Percentiles rank a stretch among this genome's conserved stretches.
Conservation (phyloP, 2,797 vertebrate genomes). For the Phataginus tricuspis region DNA sequence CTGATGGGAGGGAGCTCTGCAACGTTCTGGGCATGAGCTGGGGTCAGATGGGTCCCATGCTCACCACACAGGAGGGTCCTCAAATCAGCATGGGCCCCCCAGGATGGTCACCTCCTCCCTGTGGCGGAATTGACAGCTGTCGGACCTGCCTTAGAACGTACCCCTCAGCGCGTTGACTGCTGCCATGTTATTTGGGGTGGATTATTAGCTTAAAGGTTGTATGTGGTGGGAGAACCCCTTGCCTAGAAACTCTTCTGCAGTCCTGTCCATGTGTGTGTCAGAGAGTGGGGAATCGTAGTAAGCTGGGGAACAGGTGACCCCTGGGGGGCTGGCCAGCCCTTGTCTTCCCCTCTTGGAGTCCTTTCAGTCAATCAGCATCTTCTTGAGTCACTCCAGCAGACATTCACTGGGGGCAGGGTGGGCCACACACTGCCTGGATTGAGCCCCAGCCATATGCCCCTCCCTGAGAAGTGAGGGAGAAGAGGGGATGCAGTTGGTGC, state of each 20-base stretch:
- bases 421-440: accelerated
- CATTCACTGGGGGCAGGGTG: accelerated
- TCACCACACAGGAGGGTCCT: accelerated
- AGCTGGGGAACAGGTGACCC: accelerated
- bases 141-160: too few species aligned
- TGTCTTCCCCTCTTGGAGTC: accelerated
- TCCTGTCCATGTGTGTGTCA: accelerated
- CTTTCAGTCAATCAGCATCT: accelerated
- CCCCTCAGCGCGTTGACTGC: accelerated
- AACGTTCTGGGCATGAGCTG: accelerated
- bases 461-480: accelerated
- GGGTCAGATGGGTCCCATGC: accelerated
- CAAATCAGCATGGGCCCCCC: background rate
- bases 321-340: background rate
- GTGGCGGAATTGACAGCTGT: too few species aligned
- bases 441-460: accelerated
- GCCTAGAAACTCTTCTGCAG: background rate
- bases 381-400: background rate
- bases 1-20: background rate
- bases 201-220: background rate
- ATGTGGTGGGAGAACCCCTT: background rate
- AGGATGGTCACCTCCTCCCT: background rate
- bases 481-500: accelerated
- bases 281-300: too few species aligned
- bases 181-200: background rate